These are phyloP conservation scores for Coendou prehensilis DNA, from an alignment of 2,797 vertebrate genomes.

Conservation along the genomic window DNA sequence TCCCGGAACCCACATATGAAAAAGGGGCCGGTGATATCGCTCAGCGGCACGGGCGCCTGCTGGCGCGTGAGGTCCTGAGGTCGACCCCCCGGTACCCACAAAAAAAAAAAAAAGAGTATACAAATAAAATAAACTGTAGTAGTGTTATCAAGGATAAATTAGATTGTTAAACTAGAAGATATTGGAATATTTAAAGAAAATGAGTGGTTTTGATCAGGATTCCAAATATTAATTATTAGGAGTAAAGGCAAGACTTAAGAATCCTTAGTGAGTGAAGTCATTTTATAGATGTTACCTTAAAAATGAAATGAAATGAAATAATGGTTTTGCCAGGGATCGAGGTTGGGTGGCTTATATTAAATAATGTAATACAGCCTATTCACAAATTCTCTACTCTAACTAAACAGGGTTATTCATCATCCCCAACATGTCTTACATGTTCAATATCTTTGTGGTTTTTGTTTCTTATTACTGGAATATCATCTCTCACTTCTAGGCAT, in stretches of 20 bases:
- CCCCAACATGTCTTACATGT: neutral
- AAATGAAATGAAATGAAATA: neutral
- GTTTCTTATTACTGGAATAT: conserved; percentile 5
- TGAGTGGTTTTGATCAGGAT: neutral
- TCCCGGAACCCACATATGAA: too few relatives aligned
- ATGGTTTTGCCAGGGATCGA: neutral
- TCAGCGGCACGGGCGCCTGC: too few relatives aligned
- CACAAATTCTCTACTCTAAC: neutral
- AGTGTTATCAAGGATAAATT: neutral
- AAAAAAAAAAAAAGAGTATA: too few relatives aligned
- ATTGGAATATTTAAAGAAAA: neutral
- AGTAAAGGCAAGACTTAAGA: neutral
- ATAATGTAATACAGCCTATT: neutral
- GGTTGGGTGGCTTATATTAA: neutral
- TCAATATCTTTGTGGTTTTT: neutral
- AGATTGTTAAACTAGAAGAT: neutral
- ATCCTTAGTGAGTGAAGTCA: neutral
- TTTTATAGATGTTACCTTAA: neutral
- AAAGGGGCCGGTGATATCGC: too few relatives aligned
- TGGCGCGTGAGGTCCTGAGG: too few relatives aligned
- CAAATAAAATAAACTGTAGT: neutral
- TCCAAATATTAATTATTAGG: neutral
- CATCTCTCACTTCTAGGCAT: neutral
- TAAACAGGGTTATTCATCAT: neutral
- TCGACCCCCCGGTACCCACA: too few relatives aligned